phyloP scores from a whole-genome alignment of 2,888 invertebrate species.

The Mimachlamys varia region DNA sequence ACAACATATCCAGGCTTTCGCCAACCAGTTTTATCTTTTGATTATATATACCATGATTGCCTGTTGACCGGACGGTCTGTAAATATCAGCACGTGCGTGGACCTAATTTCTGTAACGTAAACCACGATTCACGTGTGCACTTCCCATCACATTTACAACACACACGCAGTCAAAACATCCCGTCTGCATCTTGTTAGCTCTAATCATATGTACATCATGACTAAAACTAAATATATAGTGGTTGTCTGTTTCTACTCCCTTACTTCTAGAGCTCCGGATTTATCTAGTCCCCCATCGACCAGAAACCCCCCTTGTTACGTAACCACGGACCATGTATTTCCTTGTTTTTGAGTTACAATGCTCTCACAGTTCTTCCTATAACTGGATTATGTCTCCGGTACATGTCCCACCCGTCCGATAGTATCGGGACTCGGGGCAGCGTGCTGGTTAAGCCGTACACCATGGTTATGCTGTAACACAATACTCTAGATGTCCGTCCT shows the following conservation, averaged over 20 bases:
- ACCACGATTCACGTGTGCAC: background rate
- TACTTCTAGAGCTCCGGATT: background rate
- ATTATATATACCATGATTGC: background rate
- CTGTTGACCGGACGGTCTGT: background rate
- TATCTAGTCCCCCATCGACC: background rate
- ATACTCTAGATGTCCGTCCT: background rate
- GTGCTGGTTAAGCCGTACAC: background rate
- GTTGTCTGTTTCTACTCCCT: background rate
- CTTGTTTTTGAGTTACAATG: background rate
- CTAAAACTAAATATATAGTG: background rate
- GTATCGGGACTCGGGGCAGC: background rate
- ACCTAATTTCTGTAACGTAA: background rate
- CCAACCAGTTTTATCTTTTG: background rate
- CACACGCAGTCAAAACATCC: background rate
- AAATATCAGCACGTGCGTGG: background rate
- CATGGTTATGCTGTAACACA: background rate
- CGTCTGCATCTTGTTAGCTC: conserved; percentile 18
- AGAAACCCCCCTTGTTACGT: background rate
- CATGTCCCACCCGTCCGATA: background rate
- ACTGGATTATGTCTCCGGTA: background rate
- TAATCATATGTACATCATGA: background rate
- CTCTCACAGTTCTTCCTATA: background rate
- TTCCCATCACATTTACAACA: background rate
- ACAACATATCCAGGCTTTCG: too few species aligned
- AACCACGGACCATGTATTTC: background rate